Percentiles rank a stretch among this genome's conserved stretches.
Evolutionary conservation across 2,797 vertebrate genomes (phyloP).

Genomic region (Trachops cirrhosus): DNA sequence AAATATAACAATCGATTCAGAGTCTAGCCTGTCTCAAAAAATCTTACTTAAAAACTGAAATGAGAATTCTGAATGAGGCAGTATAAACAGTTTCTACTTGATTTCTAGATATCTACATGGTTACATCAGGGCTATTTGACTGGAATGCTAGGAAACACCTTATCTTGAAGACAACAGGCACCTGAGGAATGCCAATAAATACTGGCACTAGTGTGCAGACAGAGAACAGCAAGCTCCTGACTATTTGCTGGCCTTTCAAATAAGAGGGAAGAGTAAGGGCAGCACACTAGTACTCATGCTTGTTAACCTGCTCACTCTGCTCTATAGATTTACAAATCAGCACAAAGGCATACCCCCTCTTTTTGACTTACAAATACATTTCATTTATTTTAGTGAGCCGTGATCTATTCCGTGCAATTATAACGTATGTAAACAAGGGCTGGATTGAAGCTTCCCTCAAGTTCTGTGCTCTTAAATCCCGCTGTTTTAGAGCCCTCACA

Average conservation of each 20-base stretch:
- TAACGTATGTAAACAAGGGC: not conserved
- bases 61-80: not conserved
- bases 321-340: not conserved
- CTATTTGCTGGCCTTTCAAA: not conserved
- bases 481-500: not conserved
- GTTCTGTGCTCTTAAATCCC: not conserved
- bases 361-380: not conserved
- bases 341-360: not conserved
- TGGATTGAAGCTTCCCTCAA: not conserved
- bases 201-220: not conserved
- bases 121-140: not conserved
- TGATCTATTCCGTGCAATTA: not conserved
- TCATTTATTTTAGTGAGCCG: not conserved
- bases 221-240: not conserved
- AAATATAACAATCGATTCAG: not conserved
- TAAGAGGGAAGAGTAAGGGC: not conserved
- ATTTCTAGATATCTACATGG: not conserved
- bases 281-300: not conserved
- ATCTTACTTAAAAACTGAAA: not conserved
- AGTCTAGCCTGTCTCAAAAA: not conserved
- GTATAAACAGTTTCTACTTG: not conserved
- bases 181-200: not conserved
- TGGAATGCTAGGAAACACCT: not conserved
- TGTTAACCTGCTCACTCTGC: not conserved
- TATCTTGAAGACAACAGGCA: not conserved